phyloP scores from a whole-genome alignment of 2,888 invertebrate species.

The Pseudococcus longispinus region DNA sequence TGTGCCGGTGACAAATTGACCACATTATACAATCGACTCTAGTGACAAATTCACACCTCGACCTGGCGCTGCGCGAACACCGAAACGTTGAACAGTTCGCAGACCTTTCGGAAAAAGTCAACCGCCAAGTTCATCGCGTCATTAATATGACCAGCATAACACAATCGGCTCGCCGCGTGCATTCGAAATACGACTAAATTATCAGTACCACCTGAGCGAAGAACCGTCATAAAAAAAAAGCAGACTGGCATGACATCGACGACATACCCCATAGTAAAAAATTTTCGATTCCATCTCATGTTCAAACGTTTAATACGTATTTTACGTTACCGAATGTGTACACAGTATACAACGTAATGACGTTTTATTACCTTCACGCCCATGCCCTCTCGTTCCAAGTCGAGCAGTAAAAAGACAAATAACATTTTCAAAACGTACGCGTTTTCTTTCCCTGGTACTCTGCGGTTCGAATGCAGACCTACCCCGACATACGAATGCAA shows the following conservation, averaged over 20 bases:
- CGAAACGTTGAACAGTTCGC: not conserved
- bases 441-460: not conserved
- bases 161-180: not conserved
- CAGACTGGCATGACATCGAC: not conserved
- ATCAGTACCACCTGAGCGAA: not conserved
- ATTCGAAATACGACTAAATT: not conserved
- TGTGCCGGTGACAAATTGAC: conserved; percentile 18
- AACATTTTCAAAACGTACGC: conserved; percentile 11
- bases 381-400: not conserved
- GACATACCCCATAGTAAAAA: not conserved
- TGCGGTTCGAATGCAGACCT: not conserved
- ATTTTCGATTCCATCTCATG: not conserved
- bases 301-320: conserved; percentile 20
- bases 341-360: not conserved
- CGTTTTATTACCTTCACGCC: conserved; percentile 32
- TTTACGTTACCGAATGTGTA: not conserved
- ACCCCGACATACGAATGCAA: not conserved
- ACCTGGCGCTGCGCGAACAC: not conserved
- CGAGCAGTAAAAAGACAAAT: conserved; percentile 16
- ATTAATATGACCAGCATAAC: conserved; percentile 27
- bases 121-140: conserved; percentile 4
- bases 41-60: conserved; percentile 9
- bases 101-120: conserved; percentile 27
- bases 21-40: not conserved
- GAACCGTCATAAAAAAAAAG: not conserved